Base-by-base conservation (phyloP, 2,797 vertebrate genomes). In the Anabacerthia variegaticeps region DNA sequence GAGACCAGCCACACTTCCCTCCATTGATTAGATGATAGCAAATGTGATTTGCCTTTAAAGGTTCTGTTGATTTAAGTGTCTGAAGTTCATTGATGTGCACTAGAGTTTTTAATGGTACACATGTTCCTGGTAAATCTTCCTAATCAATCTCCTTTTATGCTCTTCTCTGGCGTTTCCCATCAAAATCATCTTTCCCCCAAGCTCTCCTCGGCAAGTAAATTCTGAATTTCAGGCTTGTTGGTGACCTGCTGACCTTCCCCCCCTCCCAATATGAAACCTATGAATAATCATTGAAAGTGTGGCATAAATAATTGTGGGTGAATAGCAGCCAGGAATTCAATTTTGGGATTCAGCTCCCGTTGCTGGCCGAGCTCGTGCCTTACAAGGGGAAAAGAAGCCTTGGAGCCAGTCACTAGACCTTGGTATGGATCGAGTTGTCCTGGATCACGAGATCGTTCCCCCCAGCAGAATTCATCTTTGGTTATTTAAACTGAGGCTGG, bases 281-380 rank as follows among this genome's bases (percentile, higher is more conserved):
- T 92, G 93, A 97, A 97, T 96, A 96, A 94, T 91, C 87, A 94
- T 56, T 81, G 84, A 43, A 89, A 83, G 52, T 9, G 6, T 86
- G 59, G 86, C 85, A 94, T 93, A 96, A 97, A 97, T 97, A 97
- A 97, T 94, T 89, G 77, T 32, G 4, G 59, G 28, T 62, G 89
- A 83, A 87, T 52, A n/a, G 66, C 71, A 90, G 89, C 81, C 83
- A 85, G 65, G 97, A 97, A 97, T 97, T 96, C 95, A 82, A 73
- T 79, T 75, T 76, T 56, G 67, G 81, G 85, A 88, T 96, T 93
- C 89, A 89, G 52, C 73, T 95, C 49, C 80, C 65, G 54, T 56
- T 89, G 43, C 79, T 39, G 24, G 11, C 12, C 58, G 72, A 66
- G 46, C 62, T 56, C 27, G 24, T 69, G 32, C 36, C 90, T 95